Conservation (phyloP, 37 sponge, comb jelly and placozoan species). For the Amphimedon queenslandica region DNA sequence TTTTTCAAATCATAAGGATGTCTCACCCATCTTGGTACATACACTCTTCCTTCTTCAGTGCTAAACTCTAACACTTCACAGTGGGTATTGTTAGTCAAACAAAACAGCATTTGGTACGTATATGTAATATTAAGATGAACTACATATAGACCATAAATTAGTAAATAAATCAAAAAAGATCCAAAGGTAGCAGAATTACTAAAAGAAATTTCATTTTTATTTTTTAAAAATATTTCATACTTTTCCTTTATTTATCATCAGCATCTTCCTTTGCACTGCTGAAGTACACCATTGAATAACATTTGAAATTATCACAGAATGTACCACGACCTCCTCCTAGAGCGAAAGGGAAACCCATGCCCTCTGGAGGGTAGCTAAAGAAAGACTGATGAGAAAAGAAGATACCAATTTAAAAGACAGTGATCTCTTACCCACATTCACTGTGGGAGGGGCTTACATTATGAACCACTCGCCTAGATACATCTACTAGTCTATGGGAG, state of each 20-base stretch:
- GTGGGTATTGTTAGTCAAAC: constrained; percentile 73
- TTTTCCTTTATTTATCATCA: constrained; percentile 86
- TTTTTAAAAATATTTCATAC: no score
- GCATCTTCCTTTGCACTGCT: constrained; percentile 61
- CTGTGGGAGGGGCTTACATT: no score
- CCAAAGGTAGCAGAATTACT: no score
- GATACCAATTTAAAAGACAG: no score
- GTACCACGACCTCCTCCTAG: background rate
- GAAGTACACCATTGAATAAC: constrained; percentile 75
- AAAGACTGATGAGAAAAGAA: no score
- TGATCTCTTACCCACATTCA: no score
- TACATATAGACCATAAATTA: no score
- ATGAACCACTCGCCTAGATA: no score
- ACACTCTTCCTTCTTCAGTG: constrained; percentile 94
- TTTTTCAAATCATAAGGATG: background rate
- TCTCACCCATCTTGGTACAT: constrained; percentile 93
- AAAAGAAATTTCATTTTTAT: no score
- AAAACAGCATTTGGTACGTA: constrained; percentile 97
- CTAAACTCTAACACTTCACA: constrained; percentile 98
- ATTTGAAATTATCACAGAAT: constrained; percentile 53
- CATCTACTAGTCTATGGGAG: no score
- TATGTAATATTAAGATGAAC: constrained; percentile 77
- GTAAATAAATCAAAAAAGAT: no score
- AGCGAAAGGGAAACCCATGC: constrained; percentile 2
- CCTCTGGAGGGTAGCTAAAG: no score